Evolutionary conservation across 2,888 invertebrate genomes (phyloP), one percentile per base, ranked within the genome.

Genomic region (Oeneis ivallda): DNA sequence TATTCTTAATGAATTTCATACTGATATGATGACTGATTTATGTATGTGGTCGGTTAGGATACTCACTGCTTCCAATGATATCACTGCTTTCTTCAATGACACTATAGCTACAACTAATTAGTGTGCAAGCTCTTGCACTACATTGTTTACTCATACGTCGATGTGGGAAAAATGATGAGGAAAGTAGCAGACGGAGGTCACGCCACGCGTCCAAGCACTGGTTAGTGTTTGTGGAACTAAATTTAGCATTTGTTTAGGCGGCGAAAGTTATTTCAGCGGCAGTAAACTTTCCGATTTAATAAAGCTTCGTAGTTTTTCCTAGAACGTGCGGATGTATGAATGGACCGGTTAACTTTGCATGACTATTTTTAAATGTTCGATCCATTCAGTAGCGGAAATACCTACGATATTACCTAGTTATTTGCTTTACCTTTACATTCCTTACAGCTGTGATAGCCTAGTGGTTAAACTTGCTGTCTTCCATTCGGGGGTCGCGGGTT

Each of bases 231-330:
- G 74, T 75, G 74, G 69, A 67, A 59, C 74, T 76, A 79, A 76
- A 75, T 75, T 74, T 77, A 78, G 75, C 71, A 63, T 70, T 65
- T 81, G 81, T 82, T 81, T 82, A 80, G 80, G 75, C 79, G 78
- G 76, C 74, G 69, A 72, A 77, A 75, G 76, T 72, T 78, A 79
- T 82, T 81, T 79, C 71, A 66, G 75, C 66, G 60, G 70, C 69
- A 67, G 70, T 79, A 76, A 78, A 77, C 62, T 64, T 65, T 62
- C 50, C 41, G 62, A 54, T 57, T 52, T 54, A 71, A 76, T 69
- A 68, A 72, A 69, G 61, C 60, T 60, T 54, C 64, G 69, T 67
- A 70, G 70, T 69, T 70, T 26, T 26, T 26, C 63, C 54, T 50
- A 62, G 67, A 69, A 72, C 43, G 62, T 60, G 63, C 70, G 71